Evolutionary conservation across 2,797 vertebrate species (phyloP).

Genomic region (Mormyrops attenuatus): DNA sequence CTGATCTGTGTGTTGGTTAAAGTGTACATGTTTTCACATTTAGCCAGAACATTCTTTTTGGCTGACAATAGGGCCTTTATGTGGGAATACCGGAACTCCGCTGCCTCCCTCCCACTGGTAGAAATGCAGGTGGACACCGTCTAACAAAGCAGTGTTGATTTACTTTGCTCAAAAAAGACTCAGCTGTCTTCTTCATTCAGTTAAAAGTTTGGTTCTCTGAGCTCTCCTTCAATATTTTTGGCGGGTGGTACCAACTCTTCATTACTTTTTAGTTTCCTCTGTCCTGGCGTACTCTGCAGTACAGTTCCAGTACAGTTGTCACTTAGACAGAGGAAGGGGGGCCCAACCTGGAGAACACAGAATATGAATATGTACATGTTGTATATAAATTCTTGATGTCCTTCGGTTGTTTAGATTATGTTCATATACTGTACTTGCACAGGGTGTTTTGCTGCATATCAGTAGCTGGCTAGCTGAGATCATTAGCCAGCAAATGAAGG

Average conservation of each 20-base stretch:
- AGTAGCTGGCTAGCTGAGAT: background rate
- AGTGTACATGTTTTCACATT: slow-evolving; percentile 51
- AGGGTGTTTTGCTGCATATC: background rate
- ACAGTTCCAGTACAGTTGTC: background rate
- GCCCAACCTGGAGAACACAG: background rate
- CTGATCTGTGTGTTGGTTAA: slow-evolving; percentile 43
- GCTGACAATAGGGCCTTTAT: slow-evolving; percentile 57
- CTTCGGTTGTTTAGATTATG: background rate
- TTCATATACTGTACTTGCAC: background rate
- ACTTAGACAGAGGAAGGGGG: background rate
- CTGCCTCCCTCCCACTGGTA: slow-evolving; percentile 31
- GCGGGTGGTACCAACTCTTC: background rate
- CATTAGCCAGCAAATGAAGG: background rate
- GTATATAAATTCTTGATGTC: background rate
- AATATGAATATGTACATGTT: background rate
- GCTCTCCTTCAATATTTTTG: background rate
- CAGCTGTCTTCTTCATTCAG: background rate
- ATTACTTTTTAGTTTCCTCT: background rate
- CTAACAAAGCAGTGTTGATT: slow-evolving; percentile 32
- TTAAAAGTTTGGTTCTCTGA: background rate
- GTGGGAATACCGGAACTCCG: slow-evolving; percentile 6
- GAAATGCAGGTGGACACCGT: slow-evolving; percentile 45
- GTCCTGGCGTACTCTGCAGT: background rate
- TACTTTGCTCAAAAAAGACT: background rate
- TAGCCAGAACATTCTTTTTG: slow-evolving; percentile 41